phyloP scores from a whole-genome alignment of 2,113 vertebrate genomes.

The Gnathonemus echidnorhynchus region DNA sequence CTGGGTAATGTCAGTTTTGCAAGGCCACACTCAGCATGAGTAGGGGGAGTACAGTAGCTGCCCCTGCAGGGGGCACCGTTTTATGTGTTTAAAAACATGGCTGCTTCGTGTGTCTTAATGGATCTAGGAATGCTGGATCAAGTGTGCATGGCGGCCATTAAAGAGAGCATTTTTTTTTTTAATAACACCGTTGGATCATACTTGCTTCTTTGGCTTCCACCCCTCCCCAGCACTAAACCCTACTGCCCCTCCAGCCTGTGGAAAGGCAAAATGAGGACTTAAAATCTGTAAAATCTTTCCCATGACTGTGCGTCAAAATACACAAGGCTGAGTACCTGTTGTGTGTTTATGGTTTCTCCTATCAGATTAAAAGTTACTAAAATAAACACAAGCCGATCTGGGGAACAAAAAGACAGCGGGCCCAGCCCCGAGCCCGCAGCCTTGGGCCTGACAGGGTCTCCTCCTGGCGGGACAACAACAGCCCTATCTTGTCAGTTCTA shows the following conservation, averaged over 20 bases:
- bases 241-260: not conserved
- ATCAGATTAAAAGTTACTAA: not conserved
- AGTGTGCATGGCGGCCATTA: not conserved
- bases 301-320: not conserved
- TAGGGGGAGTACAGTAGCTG: not conserved
- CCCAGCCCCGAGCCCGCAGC: not conserved
- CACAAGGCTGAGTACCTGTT: not conserved
- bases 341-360: not conserved
- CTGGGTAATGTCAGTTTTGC: not conserved
- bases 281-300: not conserved
- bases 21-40: too few species aligned
- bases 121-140: not conserved
- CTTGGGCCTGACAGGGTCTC: not conserved
- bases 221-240: not conserved
- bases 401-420: not conserved
- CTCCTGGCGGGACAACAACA: not conserved
- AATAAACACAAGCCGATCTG: not conserved
- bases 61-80: not conserved
- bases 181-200: not conserved
- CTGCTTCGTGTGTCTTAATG: not conserved
- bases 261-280: not conserved
- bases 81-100: not conserved
- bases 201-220: not conserved
- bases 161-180: not conserved
- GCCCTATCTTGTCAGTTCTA: not conserved